Evolutionary conservation across 2,888 invertebrate genomes (phyloP).

Genomic region (Acleris emargana): DNA sequence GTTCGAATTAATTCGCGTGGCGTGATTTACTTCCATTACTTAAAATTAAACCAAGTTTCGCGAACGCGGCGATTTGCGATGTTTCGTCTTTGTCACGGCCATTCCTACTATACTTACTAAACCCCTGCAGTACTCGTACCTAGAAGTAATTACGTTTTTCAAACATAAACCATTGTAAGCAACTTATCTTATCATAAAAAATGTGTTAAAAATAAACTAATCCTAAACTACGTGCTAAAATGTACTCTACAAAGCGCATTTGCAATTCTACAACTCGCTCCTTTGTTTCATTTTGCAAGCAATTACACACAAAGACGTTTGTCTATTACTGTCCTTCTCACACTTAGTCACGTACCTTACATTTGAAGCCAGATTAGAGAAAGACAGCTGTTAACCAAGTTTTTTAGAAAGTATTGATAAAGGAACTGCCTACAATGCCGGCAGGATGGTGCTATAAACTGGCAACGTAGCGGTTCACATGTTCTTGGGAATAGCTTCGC

Average conservation of each 20-base stretch:
- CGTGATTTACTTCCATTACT: slow-evolving; percentile 47
- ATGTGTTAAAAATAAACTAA: neutral
- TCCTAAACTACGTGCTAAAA: slow-evolving; percentile 31
- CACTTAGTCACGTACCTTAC: slow-evolving; percentile 36
- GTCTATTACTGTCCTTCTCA: slow-evolving; percentile 53
- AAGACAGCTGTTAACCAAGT: slow-evolving; percentile 59
- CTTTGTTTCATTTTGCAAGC: slow-evolving; percentile 55
- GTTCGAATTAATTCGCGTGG: slow-evolving; percentile 39
- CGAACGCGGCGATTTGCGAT: slow-evolving; percentile 42
- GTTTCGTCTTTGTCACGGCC: slow-evolving; percentile 25
- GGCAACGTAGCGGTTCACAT: slow-evolving; percentile 81
- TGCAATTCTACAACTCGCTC: slow-evolving; percentile 19
- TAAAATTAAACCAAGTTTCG: slow-evolving; percentile 42
- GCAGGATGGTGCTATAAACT: slow-evolving; percentile 82
- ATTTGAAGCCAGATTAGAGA: slow-evolving; percentile 48
- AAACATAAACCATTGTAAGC: neutral
- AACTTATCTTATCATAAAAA: neutral
- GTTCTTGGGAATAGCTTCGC: slow-evolving; percentile 80
- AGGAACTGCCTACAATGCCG: slow-evolving; percentile 73
- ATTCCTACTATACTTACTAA: too few species aligned
- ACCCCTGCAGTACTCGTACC: too few species aligned
- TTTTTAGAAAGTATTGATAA: slow-evolving; percentile 74
- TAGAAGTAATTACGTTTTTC: too few species aligned
- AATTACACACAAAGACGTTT: slow-evolving; percentile 67
- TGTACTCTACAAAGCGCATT: slow-evolving; percentile 16